phyloP scores from a whole-genome alignment of 1,140 invertebrate species.

The Hesperophylax magnus region DNA sequence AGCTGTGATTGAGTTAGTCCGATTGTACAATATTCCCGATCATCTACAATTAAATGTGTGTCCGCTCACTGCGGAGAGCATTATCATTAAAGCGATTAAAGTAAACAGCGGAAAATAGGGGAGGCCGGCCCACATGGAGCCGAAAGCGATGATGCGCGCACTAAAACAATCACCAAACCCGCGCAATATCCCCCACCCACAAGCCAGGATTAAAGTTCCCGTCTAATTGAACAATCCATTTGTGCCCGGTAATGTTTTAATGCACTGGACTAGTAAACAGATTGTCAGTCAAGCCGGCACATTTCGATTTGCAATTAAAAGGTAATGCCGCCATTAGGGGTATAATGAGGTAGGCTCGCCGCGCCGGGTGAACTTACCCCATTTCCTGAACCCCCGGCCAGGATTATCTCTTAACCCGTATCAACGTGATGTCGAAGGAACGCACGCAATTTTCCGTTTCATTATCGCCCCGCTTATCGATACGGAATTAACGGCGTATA shows the following conservation, averaged over 20 bases:
- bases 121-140: not conserved
- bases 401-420: constrained; percentile 37
- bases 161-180: constrained; percentile 43
- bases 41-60: constrained; percentile 38
- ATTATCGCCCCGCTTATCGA: constrained; percentile 39
- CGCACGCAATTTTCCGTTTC: constrained; percentile 39
- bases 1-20: constrained; percentile 23
- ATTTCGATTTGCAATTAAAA: constrained; percentile 53
- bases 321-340: constrained; percentile 52
- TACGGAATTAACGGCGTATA: constrained; percentile 33
- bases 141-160: constrained; percentile 8
- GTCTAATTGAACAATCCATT: constrained; percentile 45
- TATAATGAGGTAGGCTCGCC: constrained; percentile 43
- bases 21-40: constrained; percentile 20
- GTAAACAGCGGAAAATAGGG: constrained; percentile 26
- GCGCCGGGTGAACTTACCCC: constrained; percentile 16
- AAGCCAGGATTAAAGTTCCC: constrained; percentile 43
- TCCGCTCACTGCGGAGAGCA: not conserved
- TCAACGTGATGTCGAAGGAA: constrained; percentile 36
- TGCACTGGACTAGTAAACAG: constrained; percentile 24
- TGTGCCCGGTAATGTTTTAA: constrained; percentile 43
- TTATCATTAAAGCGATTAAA: constrained; percentile 40
- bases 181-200: constrained; percentile 36
- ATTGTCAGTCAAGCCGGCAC: constrained; percentile 43
- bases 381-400: constrained; percentile 22